These are phyloP conservation scores for Eurytoma californica DNA, from an alignment of 2,888 invertebrate species.

Conservation along the genomic window DNA sequence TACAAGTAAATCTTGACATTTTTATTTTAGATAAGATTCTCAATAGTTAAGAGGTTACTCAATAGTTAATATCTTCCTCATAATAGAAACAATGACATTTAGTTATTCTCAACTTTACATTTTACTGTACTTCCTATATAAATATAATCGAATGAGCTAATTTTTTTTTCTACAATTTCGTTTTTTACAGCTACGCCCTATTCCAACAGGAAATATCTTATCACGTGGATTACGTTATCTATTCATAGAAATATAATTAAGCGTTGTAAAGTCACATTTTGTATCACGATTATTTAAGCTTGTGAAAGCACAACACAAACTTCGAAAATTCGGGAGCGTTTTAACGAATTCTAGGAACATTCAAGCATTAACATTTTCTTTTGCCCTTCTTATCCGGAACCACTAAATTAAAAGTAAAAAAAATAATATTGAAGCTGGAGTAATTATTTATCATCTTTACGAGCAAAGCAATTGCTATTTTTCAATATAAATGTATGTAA, in stretches of 20 bases:
- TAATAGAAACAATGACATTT: constrained; percentile 29
- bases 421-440: constrained; percentile 28
- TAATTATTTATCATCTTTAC: background rate
- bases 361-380: constrained; percentile 33
- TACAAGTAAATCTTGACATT: too few relatives aligned
- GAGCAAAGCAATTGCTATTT: background rate
- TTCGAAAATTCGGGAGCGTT: constrained; percentile 26
- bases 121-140: constrained; percentile 11
- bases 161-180: background rate
- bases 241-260: constrained; percentile 21
- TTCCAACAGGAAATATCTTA: constrained; percentile 21
- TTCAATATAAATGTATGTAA: background rate
- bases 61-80: background rate
- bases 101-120: constrained; percentile 9
- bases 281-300: constrained; percentile 54
- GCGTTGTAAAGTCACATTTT: constrained; percentile 55
- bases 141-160: constrained; percentile 4
- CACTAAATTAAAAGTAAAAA: constrained; percentile 11
- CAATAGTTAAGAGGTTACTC: too few relatives aligned
- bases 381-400: background rate
- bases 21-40: too few relatives aligned
- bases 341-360: constrained; percentile 44
- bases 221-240: constrained; percentile 28
- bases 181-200: constrained; percentile 8
- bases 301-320: constrained; percentile 43